Evolutionary conservation across 2,888 invertebrate genomes (phyloP), one percentile per base, ranked within the genome.

Genomic region (Tineola bisselliella): DNA sequence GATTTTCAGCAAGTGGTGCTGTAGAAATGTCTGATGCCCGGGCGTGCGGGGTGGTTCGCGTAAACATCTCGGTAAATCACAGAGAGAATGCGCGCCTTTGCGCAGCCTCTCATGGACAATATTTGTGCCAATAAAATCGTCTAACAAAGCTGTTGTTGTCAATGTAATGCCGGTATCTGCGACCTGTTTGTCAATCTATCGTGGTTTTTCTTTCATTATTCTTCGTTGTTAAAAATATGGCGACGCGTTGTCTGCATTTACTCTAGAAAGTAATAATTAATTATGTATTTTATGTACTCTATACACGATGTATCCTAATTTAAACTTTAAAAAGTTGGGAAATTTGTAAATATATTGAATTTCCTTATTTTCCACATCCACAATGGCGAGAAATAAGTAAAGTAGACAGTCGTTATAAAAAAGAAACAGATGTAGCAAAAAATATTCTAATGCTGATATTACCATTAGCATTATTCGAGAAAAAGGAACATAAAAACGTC

Each of bases 1-100:
- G 75, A 72, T 69, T 74, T 74, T 74, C 71, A 70, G 75, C 70
- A 76, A 77, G 77, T 75, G 75, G 74, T 71, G 72, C 74, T 77
- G 75, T 80, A 78, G 79, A 81, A 81, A 78, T 76, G 77, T 76
- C 75, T 73, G 75, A 75, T 71, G 73, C 76, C 74, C 69, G 54
- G 18, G 73, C 33, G 61, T 30, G n/a, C n/a, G 44, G 33, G 62
- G 31, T 43, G 44, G 72, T 75, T 76, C 56, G 74, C 76, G 84
- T 84, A 86, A 84, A 86, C 84, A 84, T 77, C 74, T 76, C 83
- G 71, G 81, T 84, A 86, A 84, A 84, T 86, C 84, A 84, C 76
- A 70, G 75, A 72, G 73, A 80, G 75, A 76, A 76, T 72, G 75
- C 76, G 76, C 77, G 25, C 43, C 38, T 38, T 17, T 43, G 59